These are phyloP conservation scores for Drosophila pullipes DNA, from an alignment of 2,888 invertebrate genomes.

Conservation along the genomic window DNA sequence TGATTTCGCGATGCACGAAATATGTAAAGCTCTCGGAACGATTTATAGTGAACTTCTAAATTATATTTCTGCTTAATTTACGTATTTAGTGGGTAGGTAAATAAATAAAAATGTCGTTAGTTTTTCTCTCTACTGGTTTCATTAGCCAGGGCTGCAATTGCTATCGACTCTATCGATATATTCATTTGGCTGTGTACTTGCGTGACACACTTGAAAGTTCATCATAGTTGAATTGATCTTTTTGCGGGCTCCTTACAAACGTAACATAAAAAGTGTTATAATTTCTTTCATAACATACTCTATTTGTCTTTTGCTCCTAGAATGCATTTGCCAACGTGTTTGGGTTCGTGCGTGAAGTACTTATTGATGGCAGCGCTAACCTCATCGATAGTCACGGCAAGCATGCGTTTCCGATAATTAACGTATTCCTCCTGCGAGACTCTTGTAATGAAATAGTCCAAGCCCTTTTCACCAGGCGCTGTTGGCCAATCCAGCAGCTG, in stretches of 20 bases:
- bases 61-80: not conserved
- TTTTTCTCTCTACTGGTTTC: not conserved
- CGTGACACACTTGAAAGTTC: not conserved
- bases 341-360: constrained; percentile 87
- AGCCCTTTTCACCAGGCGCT: constrained; percentile 92
- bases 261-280: not conserved
- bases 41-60: not conserved
- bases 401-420: constrained; percentile 90
- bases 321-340: constrained; percentile 89
- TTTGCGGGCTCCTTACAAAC: not conserved
- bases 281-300: not conserved
- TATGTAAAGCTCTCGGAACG: not conserved
- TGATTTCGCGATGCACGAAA: not conserved
- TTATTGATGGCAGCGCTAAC: constrained; percentile 89
- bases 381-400: constrained; percentile 90
- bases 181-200: not conserved
- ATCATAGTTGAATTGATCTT: not conserved
- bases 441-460: constrained; percentile 91
- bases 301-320: constrained; percentile 88
- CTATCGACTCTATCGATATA: not conserved
- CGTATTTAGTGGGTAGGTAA: not conserved
- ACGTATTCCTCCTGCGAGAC: constrained; percentile 92
- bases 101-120: not conserved
- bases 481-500: constrained; percentile 94
- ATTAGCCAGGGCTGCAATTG: not conserved